Evolutionary conservation across 2,113 vertebrate genomes (phyloP).

Genomic region (Centropristis striata): DNA sequence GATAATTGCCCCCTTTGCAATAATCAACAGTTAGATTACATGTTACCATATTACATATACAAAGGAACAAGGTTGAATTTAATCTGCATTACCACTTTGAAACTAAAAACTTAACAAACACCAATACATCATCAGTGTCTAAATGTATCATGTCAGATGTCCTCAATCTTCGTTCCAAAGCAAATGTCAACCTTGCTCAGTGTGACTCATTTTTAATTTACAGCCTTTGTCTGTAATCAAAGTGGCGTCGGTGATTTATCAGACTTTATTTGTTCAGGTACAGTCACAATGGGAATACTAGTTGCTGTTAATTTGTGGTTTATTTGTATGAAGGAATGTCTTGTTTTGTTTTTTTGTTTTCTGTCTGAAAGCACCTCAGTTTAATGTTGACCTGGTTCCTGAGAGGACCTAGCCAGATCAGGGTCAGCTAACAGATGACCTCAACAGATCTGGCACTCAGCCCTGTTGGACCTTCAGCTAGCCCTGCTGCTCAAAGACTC

Average conservation of each 20-base stretch:
- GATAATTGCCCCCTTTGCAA: no score
- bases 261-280: not conserved
- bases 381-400: constrained; percentile 51
- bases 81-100: not conserved
- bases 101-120: not conserved
- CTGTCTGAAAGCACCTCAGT: not conserved
- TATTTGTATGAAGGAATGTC: not conserved
- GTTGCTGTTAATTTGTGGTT: not conserved
- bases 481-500: not conserved
- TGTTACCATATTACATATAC: not conserved
- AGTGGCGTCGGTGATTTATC: not conserved
- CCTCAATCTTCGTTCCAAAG: not conserved
- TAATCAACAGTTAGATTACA: no score
- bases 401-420: constrained; percentile 10
- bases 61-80: not conserved
- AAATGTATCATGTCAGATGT: constrained; percentile 1
- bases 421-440: constrained; percentile 65
- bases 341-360: not conserved
- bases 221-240: constrained; percentile 1
- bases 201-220: not conserved
- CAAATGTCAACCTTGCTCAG: not conserved
- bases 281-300: not conserved
- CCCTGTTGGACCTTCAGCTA: constrained; percentile 4
- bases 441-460: constrained; percentile 48
- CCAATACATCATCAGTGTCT: not conserved